These are phyloP conservation scores for Myocastor coypus DNA, from an alignment of 2,113 vertebrate genomes.

Conservation along the genomic window DNA sequence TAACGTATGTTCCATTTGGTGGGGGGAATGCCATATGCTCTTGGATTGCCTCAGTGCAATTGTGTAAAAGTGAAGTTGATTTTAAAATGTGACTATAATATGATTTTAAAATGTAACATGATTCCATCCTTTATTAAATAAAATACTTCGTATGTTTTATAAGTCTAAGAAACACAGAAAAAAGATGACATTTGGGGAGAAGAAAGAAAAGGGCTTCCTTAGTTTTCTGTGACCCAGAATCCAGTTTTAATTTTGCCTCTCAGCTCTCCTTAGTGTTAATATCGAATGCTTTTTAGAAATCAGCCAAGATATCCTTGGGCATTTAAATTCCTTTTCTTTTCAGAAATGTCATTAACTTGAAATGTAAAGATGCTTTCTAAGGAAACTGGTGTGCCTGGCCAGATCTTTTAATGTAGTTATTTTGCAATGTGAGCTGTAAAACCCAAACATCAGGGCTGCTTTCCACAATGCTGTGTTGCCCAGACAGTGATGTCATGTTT, in stretches of 20 bases:
- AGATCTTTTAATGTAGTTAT: slow-evolving; percentile 79
- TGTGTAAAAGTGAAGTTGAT: slow-evolving; percentile 65
- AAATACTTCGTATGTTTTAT: background rate
- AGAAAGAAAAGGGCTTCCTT: background rate
- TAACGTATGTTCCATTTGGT: slow-evolving; percentile 68
- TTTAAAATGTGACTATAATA: slow-evolving; percentile 48
- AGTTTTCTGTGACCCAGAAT: slow-evolving; percentile 7
- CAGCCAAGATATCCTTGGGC: slow-evolving; percentile 60
- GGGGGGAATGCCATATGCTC: slow-evolving; percentile 65
- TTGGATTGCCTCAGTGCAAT: slow-evolving; percentile 26
- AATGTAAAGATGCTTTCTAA: slow-evolving; percentile 81
- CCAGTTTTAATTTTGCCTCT: slow-evolving; percentile 63
- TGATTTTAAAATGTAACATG: slow-evolving; percentile 8
- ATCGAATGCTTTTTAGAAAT: slow-evolving; percentile 65
- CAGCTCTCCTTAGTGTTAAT: slow-evolving; percentile 60
- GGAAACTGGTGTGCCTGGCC: slow-evolving; percentile 70
- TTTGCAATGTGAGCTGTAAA: slow-evolving; percentile 77
- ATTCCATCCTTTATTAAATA: slow-evolving; percentile 49
- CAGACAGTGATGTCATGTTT: slow-evolving; percentile 81
- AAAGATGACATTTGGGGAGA: background rate
- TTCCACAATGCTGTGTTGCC: slow-evolving; percentile 74
- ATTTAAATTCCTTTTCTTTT: slow-evolving; percentile 74
- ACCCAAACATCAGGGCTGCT: slow-evolving; percentile 77
- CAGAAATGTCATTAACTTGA: slow-evolving; percentile 79
- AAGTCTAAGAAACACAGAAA: slow-evolving; percentile 51